Conservation (phyloP, 2,888 invertebrate genomes). For the Drosophila antonietae region DNA sequence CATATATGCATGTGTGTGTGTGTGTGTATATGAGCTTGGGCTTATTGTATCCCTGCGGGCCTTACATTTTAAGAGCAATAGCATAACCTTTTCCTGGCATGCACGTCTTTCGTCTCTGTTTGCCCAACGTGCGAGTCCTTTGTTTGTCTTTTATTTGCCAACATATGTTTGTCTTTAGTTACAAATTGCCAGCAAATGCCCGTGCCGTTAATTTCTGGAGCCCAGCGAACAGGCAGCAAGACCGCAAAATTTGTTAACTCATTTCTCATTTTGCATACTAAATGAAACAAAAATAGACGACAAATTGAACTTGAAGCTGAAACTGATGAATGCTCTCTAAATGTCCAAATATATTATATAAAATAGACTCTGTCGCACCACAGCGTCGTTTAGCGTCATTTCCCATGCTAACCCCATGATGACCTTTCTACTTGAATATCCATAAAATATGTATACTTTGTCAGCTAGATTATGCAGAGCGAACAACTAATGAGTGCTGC, state of each 20-base stretch:
- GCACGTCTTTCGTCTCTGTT: conserved; percentile 44
- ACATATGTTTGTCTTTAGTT: conserved; percentile 76
- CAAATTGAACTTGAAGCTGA: conserved; percentile 22
- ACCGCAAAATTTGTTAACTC: conserved; percentile 61
- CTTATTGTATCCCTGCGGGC: conserved; percentile 46
- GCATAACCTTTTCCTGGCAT: conserved; percentile 41
- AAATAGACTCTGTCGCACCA: conserved; percentile 44
- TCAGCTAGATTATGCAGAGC: conserved; percentile 10
- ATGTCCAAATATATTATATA: conserved; percentile 31
- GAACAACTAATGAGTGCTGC: conserved; percentile 33
- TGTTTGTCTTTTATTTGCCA: conserved; percentile 78
- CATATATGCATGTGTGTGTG: neutral
- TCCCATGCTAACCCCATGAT: conserved; percentile 14
- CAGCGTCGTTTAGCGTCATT: conserved; percentile 32
- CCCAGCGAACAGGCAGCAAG: conserved; percentile 39
- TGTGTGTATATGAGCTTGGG: conserved; percentile 1
- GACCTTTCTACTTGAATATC: neutral
- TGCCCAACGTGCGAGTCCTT: conserved; percentile 52
- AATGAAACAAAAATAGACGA: conserved; percentile 68
- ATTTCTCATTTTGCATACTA: conserved; percentile 71
- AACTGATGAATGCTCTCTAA: conserved; percentile 10
- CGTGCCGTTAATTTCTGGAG: conserved; percentile 53
- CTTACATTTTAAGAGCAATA: conserved; percentile 25
- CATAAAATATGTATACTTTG: conserved; percentile 10
- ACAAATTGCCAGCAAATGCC: conserved; percentile 68